phyloP scores from a whole-genome alignment of 2,888 invertebrate species.

The Pseudococcus jackbeardsleyi region DNA sequence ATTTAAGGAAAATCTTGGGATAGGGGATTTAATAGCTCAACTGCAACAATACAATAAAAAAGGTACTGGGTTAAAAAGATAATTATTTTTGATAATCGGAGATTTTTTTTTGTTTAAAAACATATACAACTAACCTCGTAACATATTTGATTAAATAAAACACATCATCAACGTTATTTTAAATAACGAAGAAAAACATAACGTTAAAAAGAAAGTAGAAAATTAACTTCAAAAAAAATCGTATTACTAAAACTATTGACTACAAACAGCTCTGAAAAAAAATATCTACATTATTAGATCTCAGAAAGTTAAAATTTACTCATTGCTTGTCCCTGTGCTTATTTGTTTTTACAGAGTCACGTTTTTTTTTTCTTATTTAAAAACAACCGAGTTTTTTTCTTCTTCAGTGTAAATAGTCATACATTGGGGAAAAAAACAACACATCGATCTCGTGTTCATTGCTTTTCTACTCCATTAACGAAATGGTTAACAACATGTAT shows the following conservation, averaged over 20 bases:
- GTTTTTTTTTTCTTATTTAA: slow-evolving; percentile 7
- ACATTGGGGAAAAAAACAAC: slow-evolving; percentile 9
- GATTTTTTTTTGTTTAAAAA: not conserved
- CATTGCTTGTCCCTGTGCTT: slow-evolving; percentile 46
- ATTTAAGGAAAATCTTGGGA: not conserved
- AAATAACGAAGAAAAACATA: slow-evolving; percentile 63
- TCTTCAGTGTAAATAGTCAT: not conserved
- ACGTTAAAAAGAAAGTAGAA: slow-evolving; percentile 64
- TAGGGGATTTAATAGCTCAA: slow-evolving; percentile 9
- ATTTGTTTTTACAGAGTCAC: slow-evolving; percentile 42
- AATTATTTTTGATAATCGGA: not conserved
- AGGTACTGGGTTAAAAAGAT: not conserved
- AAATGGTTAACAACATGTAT: slow-evolving; percentile 28
- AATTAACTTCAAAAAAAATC: slow-evolving; percentile 64
- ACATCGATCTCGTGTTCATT: slow-evolving; percentile 49
- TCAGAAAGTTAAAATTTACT: slow-evolving; percentile 50
- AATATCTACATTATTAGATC: slow-evolving; percentile 56
- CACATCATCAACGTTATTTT: slow-evolving; percentile 63
- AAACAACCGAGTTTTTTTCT: slow-evolving; percentile 19
- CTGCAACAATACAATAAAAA: slow-evolving; percentile 18
- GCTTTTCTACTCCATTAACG: slow-evolving; percentile 43
- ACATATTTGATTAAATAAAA: slow-evolving; percentile 41
- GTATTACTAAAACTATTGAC: slow-evolving; percentile 61
- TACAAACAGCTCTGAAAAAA: slow-evolving; percentile 63
- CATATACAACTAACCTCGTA: slow-evolving; percentile 26